Evolutionary conservation across 2,888 invertebrate genomes (phyloP).

Genomic region (Chrysina gloriosa): DNA sequence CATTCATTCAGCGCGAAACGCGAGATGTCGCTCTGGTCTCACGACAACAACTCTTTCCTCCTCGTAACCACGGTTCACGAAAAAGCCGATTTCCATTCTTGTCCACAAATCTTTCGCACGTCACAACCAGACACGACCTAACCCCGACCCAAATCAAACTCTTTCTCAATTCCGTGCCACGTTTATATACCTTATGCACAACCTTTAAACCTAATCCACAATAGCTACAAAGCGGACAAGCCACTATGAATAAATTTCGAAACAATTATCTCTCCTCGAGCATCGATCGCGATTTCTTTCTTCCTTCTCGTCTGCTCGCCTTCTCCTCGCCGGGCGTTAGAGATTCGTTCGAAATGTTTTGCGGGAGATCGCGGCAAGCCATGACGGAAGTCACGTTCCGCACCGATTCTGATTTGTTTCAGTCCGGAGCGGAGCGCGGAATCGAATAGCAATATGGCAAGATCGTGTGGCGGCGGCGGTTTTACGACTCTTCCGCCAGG

Average conservation of each 20-base stretch:
- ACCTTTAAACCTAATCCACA: background rate
- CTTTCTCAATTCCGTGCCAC: background rate
- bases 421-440: background rate
- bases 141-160: constrained; percentile 18
- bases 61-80: background rate
- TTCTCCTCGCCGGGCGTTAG: background rate
- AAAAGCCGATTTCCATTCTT: background rate
- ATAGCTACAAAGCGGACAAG: no score
- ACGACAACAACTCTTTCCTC: background rate
- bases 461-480: background rate
- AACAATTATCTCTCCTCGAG: background rate
- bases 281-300: background rate
- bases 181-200: background rate
- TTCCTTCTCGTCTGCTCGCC: background rate
- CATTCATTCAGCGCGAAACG: background rate
- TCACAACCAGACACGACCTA: constrained; percentile 20
- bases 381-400: constrained; percentile 17
- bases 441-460: background rate
- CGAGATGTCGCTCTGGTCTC: background rate
- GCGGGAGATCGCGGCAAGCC: background rate
- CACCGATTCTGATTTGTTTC: constrained; percentile 12
- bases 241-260: constrained; percentile 8
- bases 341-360: background rate
- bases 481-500: constrained; percentile 2
- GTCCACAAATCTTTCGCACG: constrained; percentile 11